Conservation (phyloP, 2,888 invertebrate species). For the Sarcophaga variegata region DNA sequence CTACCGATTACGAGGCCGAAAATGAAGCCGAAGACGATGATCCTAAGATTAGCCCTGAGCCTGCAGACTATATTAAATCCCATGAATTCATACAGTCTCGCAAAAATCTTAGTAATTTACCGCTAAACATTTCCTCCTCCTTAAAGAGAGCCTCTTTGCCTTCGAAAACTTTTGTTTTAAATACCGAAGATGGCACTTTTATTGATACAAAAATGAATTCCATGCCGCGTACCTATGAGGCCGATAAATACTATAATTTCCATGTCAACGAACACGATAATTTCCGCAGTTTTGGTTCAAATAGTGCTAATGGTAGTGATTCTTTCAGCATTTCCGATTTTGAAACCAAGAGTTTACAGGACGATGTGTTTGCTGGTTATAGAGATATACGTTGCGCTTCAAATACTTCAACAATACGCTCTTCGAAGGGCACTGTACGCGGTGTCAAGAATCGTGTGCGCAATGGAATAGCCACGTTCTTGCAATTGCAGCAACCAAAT, state of each 20-base stretch:
- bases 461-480: constrained; percentile 97
- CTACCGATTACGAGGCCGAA: constrained; percentile 71
- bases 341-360: constrained; percentile 75
- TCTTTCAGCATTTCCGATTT: constrained; percentile 71
- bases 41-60: constrained; percentile 31
- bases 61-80: constrained; percentile 61
- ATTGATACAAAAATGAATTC: constrained; percentile 77
- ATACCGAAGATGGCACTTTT: constrained; percentile 72
- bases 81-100: constrained; percentile 67
- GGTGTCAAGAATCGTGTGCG: constrained; percentile 97
- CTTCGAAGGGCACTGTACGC: constrained; percentile 95
- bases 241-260: constrained; percentile 91
- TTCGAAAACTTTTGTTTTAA: constrained; percentile 73
- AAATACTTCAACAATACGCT: constrained; percentile 90
- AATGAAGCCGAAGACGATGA: constrained; percentile 62
- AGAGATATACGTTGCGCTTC: constrained; percentile 86
- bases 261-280: constrained; percentile 87
- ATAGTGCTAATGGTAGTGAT: constrained; percentile 52
- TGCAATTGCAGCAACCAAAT: constrained; percentile 89
- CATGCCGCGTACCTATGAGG: constrained; percentile 84
- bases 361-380: constrained; percentile 90
- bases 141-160: constrained; percentile 70
- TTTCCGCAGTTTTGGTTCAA: constrained; percentile 74
- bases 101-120: constrained; percentile 55
- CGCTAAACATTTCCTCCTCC: constrained; percentile 28